phyloP scores from a whole-genome alignment of 2,113 vertebrate species.

The Gasterosteus aculeatus region DNA sequence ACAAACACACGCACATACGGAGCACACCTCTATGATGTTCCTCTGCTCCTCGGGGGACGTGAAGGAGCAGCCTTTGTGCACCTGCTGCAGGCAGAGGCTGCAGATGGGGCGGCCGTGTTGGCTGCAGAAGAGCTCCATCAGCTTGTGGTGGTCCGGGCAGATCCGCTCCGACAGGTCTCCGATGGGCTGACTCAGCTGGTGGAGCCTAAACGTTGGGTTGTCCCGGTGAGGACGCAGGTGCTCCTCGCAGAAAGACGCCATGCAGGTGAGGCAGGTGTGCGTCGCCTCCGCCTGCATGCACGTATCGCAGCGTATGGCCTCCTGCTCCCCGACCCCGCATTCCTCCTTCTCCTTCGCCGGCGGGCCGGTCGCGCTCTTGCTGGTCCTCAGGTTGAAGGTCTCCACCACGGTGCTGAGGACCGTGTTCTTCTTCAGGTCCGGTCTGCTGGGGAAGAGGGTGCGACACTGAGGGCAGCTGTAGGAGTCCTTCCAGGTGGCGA shows the following conservation, averaged over 20 bases:
- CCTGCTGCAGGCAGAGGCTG: constrained; percentile 85
- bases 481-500: constrained; percentile 79
- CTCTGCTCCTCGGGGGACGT: constrained; percentile 77
- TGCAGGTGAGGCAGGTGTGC: constrained; percentile 92
- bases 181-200: constrained; percentile 83
- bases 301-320: constrained; percentile 80
- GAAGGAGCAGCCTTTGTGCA: constrained; percentile 81
- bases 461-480: constrained; percentile 92
- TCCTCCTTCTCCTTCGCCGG: rapidly evolving
- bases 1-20: background rate
- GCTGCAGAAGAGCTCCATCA: constrained; percentile 89
- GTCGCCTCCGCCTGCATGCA: constrained; percentile 80
- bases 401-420: constrained; percentile 88
- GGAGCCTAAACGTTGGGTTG: constrained; percentile 84
- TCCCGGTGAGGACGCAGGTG: constrained; percentile 90
- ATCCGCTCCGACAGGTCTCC: constrained; percentile 83
- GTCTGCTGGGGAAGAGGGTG: constrained; percentile 75
- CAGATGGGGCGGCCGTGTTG: constrained; percentile 84
- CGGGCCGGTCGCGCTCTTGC: rapidly evolving
- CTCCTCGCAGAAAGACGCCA: constrained; percentile 90
- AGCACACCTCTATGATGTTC: constrained; percentile 81
- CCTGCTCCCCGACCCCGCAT: background rate
- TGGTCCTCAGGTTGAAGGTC: constrained; percentile 65
- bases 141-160: constrained; percentile 85
- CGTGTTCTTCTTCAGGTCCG: constrained; percentile 91